These are phyloP conservation scores for Saccopteryx leptura DNA, from an alignment of 2,113 vertebrate species.

Conservation along the genomic window DNA sequence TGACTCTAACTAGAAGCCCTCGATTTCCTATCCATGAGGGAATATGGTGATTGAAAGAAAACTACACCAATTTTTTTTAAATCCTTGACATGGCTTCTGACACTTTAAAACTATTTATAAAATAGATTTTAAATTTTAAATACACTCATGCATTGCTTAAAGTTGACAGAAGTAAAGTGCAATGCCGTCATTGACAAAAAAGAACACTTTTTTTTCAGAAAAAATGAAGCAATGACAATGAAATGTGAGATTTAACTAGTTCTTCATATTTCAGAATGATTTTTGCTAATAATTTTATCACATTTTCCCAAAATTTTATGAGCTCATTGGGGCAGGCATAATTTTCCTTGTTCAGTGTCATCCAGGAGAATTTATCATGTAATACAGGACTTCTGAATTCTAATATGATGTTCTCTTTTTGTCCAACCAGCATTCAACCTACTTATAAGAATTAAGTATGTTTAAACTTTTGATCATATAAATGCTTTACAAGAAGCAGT, in stretches of 20 bases:
- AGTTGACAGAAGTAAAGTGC: conserved; percentile 29
- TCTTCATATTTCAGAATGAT: conserved; percentile 46
- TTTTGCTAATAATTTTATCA: conserved; percentile 4
- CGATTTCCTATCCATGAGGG: background rate
- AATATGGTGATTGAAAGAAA: background rate
- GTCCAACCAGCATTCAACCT: background rate
- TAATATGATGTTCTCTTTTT: background rate
- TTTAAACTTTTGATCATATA: background rate
- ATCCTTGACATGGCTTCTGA: conserved; percentile 44
- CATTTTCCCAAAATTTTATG: conserved; percentile 3
- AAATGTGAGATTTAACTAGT: conserved; percentile 7
- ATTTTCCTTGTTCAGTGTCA: conserved; percentile 35
- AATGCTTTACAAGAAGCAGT: background rate
- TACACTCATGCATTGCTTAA: conserved; percentile 49
- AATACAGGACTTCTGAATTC: background rate
- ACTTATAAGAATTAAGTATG: background rate
- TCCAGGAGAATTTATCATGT: background rate
- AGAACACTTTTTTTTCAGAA: background rate
- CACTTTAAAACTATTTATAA: conserved; percentile 63
- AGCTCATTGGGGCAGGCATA: background rate
- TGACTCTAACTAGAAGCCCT: background rate
- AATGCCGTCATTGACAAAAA: conserved; percentile 40
- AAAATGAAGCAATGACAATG: conserved; percentile 43
- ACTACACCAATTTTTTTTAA: background rate
- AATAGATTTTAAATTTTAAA: conserved; percentile 68